Evolutionary conservation across 2,888 invertebrate species (phyloP), one percentile per base, ranked within the genome.

Genomic region (Temnothorax rugatulus): DNA sequence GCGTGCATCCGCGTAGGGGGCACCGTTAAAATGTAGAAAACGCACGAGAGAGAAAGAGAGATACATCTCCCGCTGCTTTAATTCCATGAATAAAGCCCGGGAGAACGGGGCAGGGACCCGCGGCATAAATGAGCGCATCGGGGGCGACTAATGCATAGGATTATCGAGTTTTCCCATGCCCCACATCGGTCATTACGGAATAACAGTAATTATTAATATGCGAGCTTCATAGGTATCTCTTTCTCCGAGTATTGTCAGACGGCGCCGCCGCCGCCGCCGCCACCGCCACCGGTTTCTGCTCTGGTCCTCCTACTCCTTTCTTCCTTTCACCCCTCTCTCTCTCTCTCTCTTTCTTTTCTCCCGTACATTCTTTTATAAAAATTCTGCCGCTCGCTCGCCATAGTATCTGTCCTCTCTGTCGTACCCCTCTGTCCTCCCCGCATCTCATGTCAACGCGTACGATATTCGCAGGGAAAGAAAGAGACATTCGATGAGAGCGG

Each of bases 181-280:
- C 93, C 91, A 93, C 92, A 94, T 94, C 93, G 93, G 94, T 94
- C 93, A 94, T 94, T 94, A 94, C 91, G 87, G 91, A 92, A 94
- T 94, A 94, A 94, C 95, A 94, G 94, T 95, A 94, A 95, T 95
- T 95, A 95, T 93, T 93, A 93, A 94, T 93, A 93, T 91, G 91
- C 92, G 92, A 92, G 92, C 87, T 89, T 89, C 91, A 88, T 90
- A 91, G 87, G 13, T 84, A 86, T 90, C 86, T 87, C 88, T 86
- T 81, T 86, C 86, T 73, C 44, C 87, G 86, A 90, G 90, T 89
- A 92, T 93, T 93, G 93, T 93, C 75, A 88, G 88, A 87, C 90
- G 88, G 82, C 86, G 88, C 61, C 50, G 77, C 38, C 47, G 47
- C 18, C 34, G 7, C 34, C 0, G 0, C 34, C 7, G 7, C 34